A percentile compares a stretch with the other conserved stretches of the same genome.
Conservation (phyloP, 2,113 vertebrate genomes). For the Cavia aperea region DNA sequence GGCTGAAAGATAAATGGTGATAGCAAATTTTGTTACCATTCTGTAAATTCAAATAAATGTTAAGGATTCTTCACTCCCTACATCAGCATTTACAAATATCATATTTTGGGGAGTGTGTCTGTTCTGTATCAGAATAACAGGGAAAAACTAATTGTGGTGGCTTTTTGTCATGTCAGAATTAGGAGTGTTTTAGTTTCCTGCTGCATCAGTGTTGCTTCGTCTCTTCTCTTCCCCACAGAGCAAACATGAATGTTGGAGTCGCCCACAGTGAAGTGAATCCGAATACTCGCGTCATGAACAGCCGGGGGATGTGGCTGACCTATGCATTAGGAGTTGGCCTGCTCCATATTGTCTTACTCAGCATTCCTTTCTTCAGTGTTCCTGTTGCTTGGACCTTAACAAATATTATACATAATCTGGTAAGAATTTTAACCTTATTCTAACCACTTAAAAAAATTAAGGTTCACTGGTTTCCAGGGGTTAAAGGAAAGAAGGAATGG, state of each 20-base stretch:
- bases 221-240: slow-evolving; percentile 66
- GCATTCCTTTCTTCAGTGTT: slow-evolving; percentile 97
- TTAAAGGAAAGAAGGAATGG: neutral
- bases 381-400: slow-evolving; percentile 96
- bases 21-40: slow-evolving; percentile 1
- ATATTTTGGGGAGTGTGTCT: neutral
- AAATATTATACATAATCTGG: slow-evolving; percentile 97
- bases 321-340: slow-evolving; percentile 92
- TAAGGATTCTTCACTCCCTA: neutral
- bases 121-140: slow-evolving; percentile 9
- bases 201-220: slow-evolving; percentile 12
- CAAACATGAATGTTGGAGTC: slow-evolving; percentile 96
- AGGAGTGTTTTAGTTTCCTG: neutral
- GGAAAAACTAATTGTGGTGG: neutral
- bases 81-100: neutral
- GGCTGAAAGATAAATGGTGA: slow-evolving; percentile 1
- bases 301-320: slow-evolving; percentile 97
- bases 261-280: slow-evolving; percentile 99
- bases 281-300: slow-evolving; percentile 97
- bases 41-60: neutral
- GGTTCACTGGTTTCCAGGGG: neutral
- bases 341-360: slow-evolving; percentile 96
- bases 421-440: slow-evolving; percentile 73
- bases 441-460: slow-evolving; percentile 2
- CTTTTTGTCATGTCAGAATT: slow-evolving; percentile 25